These are phyloP conservation scores for Oscheius myriophilus DNA, from an alignment of 2,888 invertebrate species.

Conservation along the genomic window DNA sequence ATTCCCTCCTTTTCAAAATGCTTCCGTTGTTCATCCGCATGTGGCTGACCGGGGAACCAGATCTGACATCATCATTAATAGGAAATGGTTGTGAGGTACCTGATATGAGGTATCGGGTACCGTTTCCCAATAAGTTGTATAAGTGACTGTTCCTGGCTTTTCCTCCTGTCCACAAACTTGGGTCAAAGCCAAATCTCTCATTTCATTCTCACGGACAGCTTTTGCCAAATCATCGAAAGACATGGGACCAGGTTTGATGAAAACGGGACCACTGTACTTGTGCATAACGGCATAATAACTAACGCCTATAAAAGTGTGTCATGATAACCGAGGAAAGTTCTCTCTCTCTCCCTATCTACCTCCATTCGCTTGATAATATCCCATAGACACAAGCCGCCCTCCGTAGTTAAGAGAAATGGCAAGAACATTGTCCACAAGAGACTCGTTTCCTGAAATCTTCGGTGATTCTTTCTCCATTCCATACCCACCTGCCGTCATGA, in stretches of 20 bases:
- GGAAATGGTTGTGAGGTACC: slow-evolving; percentile 31
- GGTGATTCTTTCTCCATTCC: neutral
- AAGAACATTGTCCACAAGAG: slow-evolving; percentile 65
- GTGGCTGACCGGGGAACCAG: slow-evolving; percentile 68
- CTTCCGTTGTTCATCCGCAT: slow-evolving; percentile 62
- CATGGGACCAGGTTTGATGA: slow-evolving; percentile 68
- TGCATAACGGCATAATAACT: slow-evolving; percentile 69
- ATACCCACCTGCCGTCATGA: slow-evolving; percentile 57
- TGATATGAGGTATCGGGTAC: slow-evolving; percentile 63
- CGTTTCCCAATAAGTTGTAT: slow-evolving; percentile 68
- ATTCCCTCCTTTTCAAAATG: slow-evolving; percentile 65
- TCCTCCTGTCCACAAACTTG: slow-evolving; percentile 69
- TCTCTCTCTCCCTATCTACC: neutral
- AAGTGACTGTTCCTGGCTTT: slow-evolving; percentile 58
- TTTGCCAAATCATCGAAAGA: slow-evolving; percentile 64
- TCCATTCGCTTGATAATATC: slow-evolving; percentile 48
- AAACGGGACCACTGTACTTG: slow-evolving; percentile 66
- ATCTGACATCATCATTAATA: slow-evolving; percentile 44
- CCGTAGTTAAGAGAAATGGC: slow-evolving; percentile 61
- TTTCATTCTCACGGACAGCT: slow-evolving; percentile 66
- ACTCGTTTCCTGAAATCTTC: slow-evolving; percentile 50
- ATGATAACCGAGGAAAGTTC: neutral
- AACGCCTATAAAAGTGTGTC: slow-evolving; percentile 31
- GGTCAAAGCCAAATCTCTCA: slow-evolving; percentile 65
- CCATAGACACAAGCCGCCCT: slow-evolving; percentile 67